phyloP scores from a whole-genome alignment of 2,888 invertebrate genomes.

The Malachius bipustulatus region DNA sequence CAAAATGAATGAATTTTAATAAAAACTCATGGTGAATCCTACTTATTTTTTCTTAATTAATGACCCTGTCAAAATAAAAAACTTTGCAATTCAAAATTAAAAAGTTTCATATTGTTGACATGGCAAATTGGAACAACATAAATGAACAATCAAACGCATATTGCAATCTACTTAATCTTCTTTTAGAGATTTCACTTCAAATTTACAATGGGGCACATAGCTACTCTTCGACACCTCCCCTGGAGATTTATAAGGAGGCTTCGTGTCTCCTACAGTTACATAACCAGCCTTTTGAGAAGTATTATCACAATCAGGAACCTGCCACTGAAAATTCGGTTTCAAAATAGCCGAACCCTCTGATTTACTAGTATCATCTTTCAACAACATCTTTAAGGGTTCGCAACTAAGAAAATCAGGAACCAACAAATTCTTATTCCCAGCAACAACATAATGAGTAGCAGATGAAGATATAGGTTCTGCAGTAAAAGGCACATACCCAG shows the following conservation, averaged over 20 bases:
- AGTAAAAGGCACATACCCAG: conserved; percentile 26
- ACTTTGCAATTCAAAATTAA: too few species aligned
- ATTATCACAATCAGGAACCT: conserved; percentile 18
- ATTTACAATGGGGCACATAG: conserved; percentile 30
- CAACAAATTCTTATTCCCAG: conserved; percentile 23
- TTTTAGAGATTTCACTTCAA: conserved; percentile 29
- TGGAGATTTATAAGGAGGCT: conserved; percentile 14
- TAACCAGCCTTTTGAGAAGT: conserved; percentile 22
- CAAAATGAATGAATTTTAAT: too few species aligned
- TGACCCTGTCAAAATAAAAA: too few species aligned
- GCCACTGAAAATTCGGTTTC: conserved; percentile 19
- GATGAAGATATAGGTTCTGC: conserved; percentile 19
- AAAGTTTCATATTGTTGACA: too few species aligned
- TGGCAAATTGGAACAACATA: too few species aligned
- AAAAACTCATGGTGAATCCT: too few species aligned
- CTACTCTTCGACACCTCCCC: conserved; percentile 18
- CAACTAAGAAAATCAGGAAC: conserved; percentile 18
- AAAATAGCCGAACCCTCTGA: conserved; percentile 23
- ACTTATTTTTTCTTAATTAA: too few species aligned
- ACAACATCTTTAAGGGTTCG: conserved; percentile 11
- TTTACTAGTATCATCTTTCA: conserved; percentile 16
- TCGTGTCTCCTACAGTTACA: conserved; percentile 25
- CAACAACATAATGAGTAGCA: conserved; percentile 30
- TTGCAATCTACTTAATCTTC: conserved; percentile 32
- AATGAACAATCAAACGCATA: too few species aligned